A percentile compares a stretch with the other conserved stretches of the same genome.
Conservation (phyloP, 2,113 vertebrate species). For the Climacteris rufus region DNA sequence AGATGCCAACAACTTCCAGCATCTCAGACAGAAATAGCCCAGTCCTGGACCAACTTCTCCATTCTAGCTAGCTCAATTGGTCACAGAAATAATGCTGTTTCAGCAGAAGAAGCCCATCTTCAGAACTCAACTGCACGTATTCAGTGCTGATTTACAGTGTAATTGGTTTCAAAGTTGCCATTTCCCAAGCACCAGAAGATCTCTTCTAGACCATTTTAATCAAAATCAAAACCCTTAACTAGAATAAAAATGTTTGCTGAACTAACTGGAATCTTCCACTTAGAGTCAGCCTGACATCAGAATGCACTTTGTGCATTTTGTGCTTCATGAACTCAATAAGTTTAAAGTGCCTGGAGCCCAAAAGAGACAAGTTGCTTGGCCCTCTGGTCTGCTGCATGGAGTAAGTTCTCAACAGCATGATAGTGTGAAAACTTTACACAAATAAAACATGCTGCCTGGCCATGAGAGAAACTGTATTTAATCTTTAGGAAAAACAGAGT, state of each 20-base stretch:
- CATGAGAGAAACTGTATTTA: not conserved
- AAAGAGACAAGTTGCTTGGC: not conserved
- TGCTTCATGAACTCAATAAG: fast-evolving
- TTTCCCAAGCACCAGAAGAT: not conserved
- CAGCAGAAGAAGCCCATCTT: not conserved
- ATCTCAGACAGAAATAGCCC: not conserved
- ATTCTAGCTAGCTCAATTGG: not conserved
- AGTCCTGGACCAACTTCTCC: not conserved
- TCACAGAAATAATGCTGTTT: not conserved
- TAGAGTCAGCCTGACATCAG: not conserved
- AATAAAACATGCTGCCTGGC: not conserved
- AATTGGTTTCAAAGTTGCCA: not conserved
- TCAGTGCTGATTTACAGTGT: fast-evolving
- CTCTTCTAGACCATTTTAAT: not conserved
- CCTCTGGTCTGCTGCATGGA: not conserved
- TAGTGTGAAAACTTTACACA: not conserved
- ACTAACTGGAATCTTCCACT: not conserved
- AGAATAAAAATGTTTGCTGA: not conserved
- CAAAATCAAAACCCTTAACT: not conserved
- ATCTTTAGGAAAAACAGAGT: not conserved
- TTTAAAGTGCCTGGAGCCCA: not conserved
- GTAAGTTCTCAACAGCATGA: not conserved
- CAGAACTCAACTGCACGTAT: fast-evolving
- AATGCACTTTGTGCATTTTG: not conserved
- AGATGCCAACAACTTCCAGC: not conserved